These are phyloP conservation scores for Lepus oiostolus DNA, from an alignment of 2,797 vertebrate genomes.

Conservation along the genomic window DNA sequence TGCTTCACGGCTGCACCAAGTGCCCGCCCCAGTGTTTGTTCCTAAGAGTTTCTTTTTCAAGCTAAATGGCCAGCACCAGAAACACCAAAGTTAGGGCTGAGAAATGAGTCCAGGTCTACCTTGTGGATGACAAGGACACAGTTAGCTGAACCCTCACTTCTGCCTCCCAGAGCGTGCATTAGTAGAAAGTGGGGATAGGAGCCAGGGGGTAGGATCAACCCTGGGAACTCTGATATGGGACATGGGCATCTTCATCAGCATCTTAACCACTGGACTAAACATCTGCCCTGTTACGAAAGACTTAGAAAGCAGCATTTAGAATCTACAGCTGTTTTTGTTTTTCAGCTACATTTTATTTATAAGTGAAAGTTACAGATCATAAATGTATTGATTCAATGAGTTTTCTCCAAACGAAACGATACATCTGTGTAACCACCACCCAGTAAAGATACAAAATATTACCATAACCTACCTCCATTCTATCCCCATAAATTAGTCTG, in stretches of 20 bases:
- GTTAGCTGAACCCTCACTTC: too few relatives aligned
- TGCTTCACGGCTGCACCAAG: too few relatives aligned
- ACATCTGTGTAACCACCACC: not conserved
- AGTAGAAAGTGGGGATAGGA: too few relatives aligned
- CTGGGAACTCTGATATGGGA: too few relatives aligned
- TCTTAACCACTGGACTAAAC: too few relatives aligned
- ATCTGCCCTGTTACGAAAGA: not conserved
- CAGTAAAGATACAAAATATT: not conserved
- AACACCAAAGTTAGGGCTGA: not conserved
- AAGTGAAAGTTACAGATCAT: not conserved
- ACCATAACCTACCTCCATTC: not conserved
- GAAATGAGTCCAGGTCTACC: too few relatives aligned
- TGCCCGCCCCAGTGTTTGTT: not conserved
- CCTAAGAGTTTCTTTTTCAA: slow-evolving; percentile 38
- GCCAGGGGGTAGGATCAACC: too few relatives aligned
- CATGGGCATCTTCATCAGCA: too few relatives aligned
- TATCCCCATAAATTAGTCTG: not conserved
- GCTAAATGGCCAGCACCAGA: not conserved
- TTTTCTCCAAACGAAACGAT: not conserved
- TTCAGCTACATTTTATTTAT: not conserved
- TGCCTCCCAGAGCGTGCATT: too few relatives aligned
- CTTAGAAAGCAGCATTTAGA: not conserved
- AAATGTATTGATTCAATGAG: not conserved
- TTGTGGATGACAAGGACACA: too few relatives aligned
- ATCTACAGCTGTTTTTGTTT: not conserved